Evolutionary conservation across 2,113 vertebrate species (phyloP).

Genomic region (Casuarius casuarius): DNA sequence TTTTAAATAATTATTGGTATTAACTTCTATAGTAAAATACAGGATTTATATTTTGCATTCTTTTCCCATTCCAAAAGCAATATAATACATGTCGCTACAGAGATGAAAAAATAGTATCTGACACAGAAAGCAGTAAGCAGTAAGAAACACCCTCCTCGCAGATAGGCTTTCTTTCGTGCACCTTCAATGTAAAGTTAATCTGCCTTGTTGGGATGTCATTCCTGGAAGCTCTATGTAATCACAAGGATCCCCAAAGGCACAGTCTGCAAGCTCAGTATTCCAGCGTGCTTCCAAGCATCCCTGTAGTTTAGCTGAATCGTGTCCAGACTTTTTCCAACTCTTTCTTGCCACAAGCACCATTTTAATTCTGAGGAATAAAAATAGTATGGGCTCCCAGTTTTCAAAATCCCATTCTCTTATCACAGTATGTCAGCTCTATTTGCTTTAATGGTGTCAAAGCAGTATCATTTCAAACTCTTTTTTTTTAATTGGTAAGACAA

Average conservation of each 20-base stretch:
- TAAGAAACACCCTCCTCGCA: neutral
- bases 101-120: neutral
- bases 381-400: neutral
- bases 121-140: neutral
- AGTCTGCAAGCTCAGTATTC: neutral
- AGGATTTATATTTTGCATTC: constrained; percentile 62
- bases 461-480: neutral
- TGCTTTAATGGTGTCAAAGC: neutral
- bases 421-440: neutral
- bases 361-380: neutral
- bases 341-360: neutral
- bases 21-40: constrained; percentile 78
- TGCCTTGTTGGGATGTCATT: neutral
- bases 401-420: neutral
- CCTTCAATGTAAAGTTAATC: neutral
- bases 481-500: neutral
- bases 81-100: constrained; percentile 20
- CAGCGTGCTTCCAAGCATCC: neutral
- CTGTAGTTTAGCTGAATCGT: neutral
- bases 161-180: neutral
- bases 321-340: neutral
- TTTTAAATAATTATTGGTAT: constrained; percentile 83
- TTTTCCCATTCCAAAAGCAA: constrained; percentile 58
- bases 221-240: neutral
- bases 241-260: neutral